Evolutionary conservation across 2,113 vertebrate genomes (phyloP).

Genomic region (Misgurnus mizolepis): DNA sequence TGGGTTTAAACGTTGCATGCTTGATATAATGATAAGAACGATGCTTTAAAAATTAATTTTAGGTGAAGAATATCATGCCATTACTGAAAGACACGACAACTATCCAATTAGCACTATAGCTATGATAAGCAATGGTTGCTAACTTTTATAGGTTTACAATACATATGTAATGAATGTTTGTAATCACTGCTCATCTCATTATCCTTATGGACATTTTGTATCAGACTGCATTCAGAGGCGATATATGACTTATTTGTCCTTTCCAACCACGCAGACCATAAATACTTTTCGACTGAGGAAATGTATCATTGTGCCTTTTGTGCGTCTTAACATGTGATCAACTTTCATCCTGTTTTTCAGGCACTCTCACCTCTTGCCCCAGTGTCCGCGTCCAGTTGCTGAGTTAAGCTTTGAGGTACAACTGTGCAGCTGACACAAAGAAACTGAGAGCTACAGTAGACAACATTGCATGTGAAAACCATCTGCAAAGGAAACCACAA

Average conservation of each 20-base stretch:
- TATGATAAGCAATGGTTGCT: not conserved
- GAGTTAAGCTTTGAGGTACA: not conserved
- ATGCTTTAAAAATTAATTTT: too few species aligned
- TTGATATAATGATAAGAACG: too few species aligned
- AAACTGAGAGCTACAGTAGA: not conserved
- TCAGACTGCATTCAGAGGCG: not conserved
- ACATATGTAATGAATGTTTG: too few species aligned
- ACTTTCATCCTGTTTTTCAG: conserved; percentile 38
- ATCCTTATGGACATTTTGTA: not conserved
- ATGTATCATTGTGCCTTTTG: conserved; percentile 11
- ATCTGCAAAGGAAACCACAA: not conserved
- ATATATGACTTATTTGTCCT: not conserved
- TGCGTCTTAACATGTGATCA: conserved; percentile 18
- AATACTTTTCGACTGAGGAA: not conserved
- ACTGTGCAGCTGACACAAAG: not conserved
- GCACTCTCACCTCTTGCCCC: conserved; percentile 3
- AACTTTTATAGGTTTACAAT: not conserved
- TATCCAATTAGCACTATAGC: too few species aligned
- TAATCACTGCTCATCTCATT: too few species aligned
- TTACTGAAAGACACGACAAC: too few species aligned
- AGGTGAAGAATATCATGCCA: too few species aligned
- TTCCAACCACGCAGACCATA: not conserved
- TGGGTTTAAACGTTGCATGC: too few species aligned
- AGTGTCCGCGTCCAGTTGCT: conserved; percentile 3
- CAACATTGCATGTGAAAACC: not conserved